phyloP scores from a whole-genome alignment of 1,140 invertebrate genomes.

The Drosophila setifemur region DNA sequence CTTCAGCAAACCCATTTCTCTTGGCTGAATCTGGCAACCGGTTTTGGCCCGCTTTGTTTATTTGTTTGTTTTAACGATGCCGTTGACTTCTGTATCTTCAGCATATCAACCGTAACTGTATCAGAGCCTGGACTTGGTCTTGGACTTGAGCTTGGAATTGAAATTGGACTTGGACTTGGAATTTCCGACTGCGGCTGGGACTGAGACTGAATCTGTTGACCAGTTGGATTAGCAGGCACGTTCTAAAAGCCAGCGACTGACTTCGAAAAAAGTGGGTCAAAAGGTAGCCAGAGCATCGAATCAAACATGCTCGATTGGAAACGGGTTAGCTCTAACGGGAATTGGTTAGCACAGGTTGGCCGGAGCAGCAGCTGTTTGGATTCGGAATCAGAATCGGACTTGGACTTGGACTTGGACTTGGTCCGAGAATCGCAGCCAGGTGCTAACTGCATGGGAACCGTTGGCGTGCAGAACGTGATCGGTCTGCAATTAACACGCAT shows the following conservation, averaged over 20 bases:
- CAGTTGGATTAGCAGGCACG: slow-evolving; percentile 64
- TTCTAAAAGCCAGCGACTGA: slow-evolving; percentile 60
- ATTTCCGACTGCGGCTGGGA: slow-evolving; percentile 21
- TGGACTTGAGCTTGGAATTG: slow-evolving; percentile 18
- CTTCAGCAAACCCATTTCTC: slow-evolving; percentile 49
- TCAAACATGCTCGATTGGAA: slow-evolving; percentile 61
- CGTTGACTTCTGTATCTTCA: slow-evolving; percentile 52
- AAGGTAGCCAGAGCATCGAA: slow-evolving; percentile 20
- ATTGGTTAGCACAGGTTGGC: slow-evolving; percentile 39
- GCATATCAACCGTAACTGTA: slow-evolving; percentile 62
- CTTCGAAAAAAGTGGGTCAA: slow-evolving; percentile 34
- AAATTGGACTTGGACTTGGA: slow-evolving; percentile 16
- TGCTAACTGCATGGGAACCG: slow-evolving; percentile 63
- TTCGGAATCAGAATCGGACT: slow-evolving; percentile 21
- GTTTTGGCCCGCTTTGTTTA: slow-evolving; percentile 52
- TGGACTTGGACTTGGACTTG: slow-evolving; percentile 1
- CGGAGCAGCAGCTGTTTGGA: slow-evolving; percentile 44
- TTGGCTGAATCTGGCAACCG: slow-evolving; percentile 25
- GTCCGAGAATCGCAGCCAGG: slow-evolving; percentile 53
- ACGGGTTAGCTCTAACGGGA: slow-evolving; percentile 69
- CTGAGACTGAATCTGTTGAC: slow-evolving; percentile 48
- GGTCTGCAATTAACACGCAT: slow-evolving; percentile 55
- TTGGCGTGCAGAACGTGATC: slow-evolving; percentile 60
- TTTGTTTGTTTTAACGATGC: slow-evolving; percentile 61
- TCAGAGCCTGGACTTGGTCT: slow-evolving; percentile 35